Conservation (phyloP, 2,888 invertebrate genomes). For the Tetranychus piercei region DNA sequence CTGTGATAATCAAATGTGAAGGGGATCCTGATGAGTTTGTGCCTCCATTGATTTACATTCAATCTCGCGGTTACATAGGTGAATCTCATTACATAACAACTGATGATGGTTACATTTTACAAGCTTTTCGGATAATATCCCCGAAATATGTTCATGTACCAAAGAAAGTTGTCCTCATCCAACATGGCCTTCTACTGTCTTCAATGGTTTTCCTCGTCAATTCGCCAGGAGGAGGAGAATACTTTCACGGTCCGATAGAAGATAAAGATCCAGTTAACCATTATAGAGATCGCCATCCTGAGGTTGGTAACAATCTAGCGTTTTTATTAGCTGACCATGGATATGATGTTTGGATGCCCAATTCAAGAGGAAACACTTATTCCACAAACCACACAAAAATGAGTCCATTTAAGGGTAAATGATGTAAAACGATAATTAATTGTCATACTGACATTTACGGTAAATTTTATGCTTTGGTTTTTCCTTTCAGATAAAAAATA, state of each 20-base stretch:
- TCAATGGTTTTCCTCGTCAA: neutral
- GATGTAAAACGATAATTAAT: neutral
- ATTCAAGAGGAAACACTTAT: constrained; percentile 9
- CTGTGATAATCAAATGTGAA: neutral
- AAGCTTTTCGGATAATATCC: neutral
- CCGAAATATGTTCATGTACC: neutral
- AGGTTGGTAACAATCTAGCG: neutral
- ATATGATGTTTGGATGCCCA: neutral
- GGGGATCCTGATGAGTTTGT: constrained; percentile 4
- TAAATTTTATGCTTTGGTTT: neutral
- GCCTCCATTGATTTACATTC: neutral
- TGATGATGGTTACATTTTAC: neutral
- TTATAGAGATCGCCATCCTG: neutral
- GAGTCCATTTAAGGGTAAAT: neutral
- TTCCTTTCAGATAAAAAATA: neutral
- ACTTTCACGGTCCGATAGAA: neutral
- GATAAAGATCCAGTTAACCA: neutral
- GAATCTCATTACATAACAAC: constrained; percentile 1
- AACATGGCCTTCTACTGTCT: constrained; percentile 1
- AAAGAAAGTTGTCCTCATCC: neutral
- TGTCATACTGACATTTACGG: neutral
- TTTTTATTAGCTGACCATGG: neutral
- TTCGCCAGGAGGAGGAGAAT: neutral
- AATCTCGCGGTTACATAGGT: neutral
- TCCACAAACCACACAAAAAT: neutral